Base-by-base conservation (phyloP, 2,113 vertebrate species). In the Menidia beryllina region DNA sequence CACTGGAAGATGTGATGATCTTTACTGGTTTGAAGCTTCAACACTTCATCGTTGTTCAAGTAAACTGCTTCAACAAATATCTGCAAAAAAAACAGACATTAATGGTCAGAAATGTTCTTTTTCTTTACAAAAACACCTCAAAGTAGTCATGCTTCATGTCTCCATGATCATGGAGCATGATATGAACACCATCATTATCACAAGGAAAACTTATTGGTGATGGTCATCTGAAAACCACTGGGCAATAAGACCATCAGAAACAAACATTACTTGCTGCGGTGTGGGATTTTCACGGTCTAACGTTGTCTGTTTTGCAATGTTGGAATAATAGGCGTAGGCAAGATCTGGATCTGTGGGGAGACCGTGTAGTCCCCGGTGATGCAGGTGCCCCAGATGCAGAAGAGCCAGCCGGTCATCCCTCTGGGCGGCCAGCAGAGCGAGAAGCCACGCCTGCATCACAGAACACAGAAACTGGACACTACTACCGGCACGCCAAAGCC, bases 1-100 rank as follows among this genome's bases (percentile, higher is more conserved):
- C 94, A 95, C 23, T 93, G 88, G 75, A 95, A 95, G 53, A 95
- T 79, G 51, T 95, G 92, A 30, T 94, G 90, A 10, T 94, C 65
- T 61, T 93, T 75, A 43, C 43, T 86, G 7, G 94, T 95, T 77
- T 95, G 94, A 7, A 79, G 68, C 20, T 83, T 83, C 60, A 95
- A 55, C 1, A 50, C 43, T 20, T 92, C 89, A 1, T 95, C 91
- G 9, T 95, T 80, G 47, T 89, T 91, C 56, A 95, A 61, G 63
- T 86, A 85, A 77, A 95, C 57, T 14, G 82, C 75, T 76, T 95
- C 94, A 20, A 95, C 94, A 81, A 77, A 94, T 0, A 69, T 81
- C 94, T 95, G 26, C 20, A 25, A 49, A 39, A 12, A 53, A 9
- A 43, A 15, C 24, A 48, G 13, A 48, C 15, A 9, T 34, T 15